A percentile compares a stretch with the other conserved stretches of the same genome.
phyloP scores from a whole-genome alignment of 2,888 invertebrate genomes.

The Holacanthella duospinosa region DNA sequence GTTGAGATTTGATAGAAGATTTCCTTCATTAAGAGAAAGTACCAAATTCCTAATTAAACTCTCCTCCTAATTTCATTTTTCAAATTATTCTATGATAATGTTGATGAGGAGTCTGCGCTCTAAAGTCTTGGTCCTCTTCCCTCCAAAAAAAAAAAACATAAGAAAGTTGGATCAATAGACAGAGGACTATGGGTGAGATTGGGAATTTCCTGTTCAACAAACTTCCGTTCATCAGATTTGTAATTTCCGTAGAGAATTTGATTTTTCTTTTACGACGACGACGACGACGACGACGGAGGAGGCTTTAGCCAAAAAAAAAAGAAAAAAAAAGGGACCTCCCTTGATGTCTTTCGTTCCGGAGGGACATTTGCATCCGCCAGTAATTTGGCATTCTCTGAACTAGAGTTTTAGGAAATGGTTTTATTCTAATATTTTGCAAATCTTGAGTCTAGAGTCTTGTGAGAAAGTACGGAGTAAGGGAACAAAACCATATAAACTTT shows the following conservation, averaged over 20 bases:
- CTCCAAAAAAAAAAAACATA: too few species aligned
- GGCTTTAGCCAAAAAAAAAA: not conserved
- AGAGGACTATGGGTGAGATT: not conserved
- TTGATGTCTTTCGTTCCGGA: constrained; percentile 2
- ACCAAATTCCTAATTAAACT: too few species aligned
- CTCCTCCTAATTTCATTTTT: too few species aligned
- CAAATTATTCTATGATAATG: too few species aligned
- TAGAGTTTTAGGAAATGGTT: not conserved
- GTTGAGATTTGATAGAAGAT: too few species aligned
- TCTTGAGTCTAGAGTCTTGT: not conserved
- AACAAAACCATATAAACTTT: not conserved
- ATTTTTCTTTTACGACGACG: not conserved
- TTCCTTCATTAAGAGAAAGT: too few species aligned
- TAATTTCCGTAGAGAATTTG: constrained; percentile 2
- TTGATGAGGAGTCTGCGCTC: too few species aligned
- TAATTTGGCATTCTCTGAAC: not conserved
- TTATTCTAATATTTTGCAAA: constrained; percentile 1
- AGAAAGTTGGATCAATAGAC: constrained; percentile 1
- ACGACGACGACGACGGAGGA: not conserved
- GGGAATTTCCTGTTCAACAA: not conserved
- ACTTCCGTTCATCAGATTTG: not conserved
- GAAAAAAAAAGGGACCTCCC: not conserved
- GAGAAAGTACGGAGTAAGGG: not conserved
- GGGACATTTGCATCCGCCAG: not conserved
- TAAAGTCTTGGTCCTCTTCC: too few species aligned